A percentile compares a stretch with the other conserved stretches of the same genome.
phyloP scores from a whole-genome alignment of 2,888 invertebrate genomes.

The Girardia tigrina region DNA sequence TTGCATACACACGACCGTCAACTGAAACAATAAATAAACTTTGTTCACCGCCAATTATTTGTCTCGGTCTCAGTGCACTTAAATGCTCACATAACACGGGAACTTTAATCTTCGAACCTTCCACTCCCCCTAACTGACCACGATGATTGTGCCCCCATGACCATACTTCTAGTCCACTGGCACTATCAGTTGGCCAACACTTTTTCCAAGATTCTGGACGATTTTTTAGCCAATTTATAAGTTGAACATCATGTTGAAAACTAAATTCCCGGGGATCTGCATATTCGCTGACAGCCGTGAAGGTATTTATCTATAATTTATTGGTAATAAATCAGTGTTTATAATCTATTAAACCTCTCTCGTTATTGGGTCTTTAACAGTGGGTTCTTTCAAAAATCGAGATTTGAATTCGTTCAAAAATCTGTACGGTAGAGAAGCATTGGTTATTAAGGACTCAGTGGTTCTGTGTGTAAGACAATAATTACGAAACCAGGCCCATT shows the following conservation, averaged over 20 bases:
- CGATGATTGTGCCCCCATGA: conserved; percentile 93
- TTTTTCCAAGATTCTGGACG: conserved; percentile 9
- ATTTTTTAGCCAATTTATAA: conserved; percentile 25
- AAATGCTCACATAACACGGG: conserved; percentile 76
- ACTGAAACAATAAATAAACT: conserved; percentile 82
- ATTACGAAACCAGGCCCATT: conserved; percentile 76
- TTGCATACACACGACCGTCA: conserved; percentile 60
- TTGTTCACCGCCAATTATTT: conserved; percentile 75
- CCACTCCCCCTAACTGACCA: conserved; percentile 81
- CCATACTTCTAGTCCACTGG: conserved; percentile 59
- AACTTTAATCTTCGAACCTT: conserved; percentile 78
- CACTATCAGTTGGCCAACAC: conserved; percentile 42
- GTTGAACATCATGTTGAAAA: conserved; percentile 25
- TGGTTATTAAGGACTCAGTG: conserved; percentile 66
- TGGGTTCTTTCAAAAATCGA: not conserved
- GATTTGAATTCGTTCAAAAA: not conserved
- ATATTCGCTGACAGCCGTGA: conserved; percentile 21
- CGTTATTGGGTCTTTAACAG: not conserved
- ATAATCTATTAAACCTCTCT: not conserved
- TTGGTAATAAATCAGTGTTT: not conserved
- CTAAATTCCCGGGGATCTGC: conserved; percentile 27
- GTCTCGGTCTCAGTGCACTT: conserved; percentile 70
- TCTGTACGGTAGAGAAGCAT: conserved; percentile 40
- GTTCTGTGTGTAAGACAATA: conserved; percentile 79
- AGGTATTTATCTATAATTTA: not conserved